Percentiles rank a stretch among this genome's conserved stretches.
Conservation (phyloP, 1,140 invertebrate genomes). For the Drosophila leontia region DNA sequence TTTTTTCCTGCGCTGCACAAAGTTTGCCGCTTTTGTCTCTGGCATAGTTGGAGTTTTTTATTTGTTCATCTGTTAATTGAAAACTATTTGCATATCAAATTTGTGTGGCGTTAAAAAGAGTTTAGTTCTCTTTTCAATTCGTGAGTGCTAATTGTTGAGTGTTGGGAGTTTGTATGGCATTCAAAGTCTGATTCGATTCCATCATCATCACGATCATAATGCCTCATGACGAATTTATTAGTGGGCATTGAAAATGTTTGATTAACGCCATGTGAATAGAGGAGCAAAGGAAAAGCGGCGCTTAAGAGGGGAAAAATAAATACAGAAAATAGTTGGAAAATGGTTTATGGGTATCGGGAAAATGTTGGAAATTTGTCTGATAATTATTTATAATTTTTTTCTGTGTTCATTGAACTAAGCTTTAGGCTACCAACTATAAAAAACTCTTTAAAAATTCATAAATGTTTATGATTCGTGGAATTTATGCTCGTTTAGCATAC, state of each 20-base stretch:
- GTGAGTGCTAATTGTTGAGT: slow-evolving; percentile 60
- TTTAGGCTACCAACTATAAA: too few relatives aligned
- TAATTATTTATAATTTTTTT: background rate
- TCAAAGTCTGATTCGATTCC: slow-evolving; percentile 15
- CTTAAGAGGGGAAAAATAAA: background rate
- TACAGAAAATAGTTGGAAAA: background rate
- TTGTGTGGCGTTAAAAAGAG: slow-evolving; percentile 34
- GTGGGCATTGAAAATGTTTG: slow-evolving; percentile 64
- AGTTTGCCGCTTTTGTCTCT: slow-evolving; percentile 52
- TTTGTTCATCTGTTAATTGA: slow-evolving; percentile 76
- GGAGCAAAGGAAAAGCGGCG: background rate
- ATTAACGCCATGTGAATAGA: slow-evolving; percentile 52
- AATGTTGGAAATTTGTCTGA: background rate
- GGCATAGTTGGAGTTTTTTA: slow-evolving; percentile 39
- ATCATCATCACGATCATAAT: background rate
- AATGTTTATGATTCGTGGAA: slow-evolving; percentile 14
- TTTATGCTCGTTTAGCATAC: background rate
- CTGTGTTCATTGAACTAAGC: background rate
- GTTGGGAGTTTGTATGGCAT: slow-evolving; percentile 27
- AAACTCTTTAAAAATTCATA: slow-evolving; percentile 4
- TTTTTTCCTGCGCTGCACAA: slow-evolving; percentile 33
- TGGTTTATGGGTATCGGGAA: background rate
- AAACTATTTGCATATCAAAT: slow-evolving; percentile 68
- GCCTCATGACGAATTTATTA: slow-evolving; percentile 77
- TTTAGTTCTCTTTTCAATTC: slow-evolving; percentile 55